Evolutionary conservation across 2,797 vertebrate species (phyloP).

Genomic region (Melopsittacus undulatus): DNA sequence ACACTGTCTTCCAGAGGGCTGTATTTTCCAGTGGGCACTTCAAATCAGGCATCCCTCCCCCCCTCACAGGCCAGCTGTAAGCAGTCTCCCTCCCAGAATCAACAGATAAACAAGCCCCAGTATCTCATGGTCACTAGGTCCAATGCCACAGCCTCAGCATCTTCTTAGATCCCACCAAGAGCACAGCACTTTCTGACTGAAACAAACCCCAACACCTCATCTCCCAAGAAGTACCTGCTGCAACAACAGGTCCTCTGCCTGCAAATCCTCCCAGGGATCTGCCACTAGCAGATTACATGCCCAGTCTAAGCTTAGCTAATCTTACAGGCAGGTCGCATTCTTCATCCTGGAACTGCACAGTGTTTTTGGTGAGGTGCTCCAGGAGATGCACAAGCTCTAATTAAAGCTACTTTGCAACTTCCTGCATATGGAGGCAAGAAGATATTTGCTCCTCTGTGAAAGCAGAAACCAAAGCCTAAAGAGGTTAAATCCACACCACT

Average conservation of each 20-base stretch:
- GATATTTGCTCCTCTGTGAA: neutral
- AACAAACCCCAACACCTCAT: neutral
- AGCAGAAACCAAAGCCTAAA: neutral
- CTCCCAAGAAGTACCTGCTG: neutral
- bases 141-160: neutral
- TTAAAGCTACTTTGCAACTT: constrained; percentile 16
- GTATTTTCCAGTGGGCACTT: constrained; percentile 38
- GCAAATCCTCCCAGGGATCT: constrained; percentile 48
- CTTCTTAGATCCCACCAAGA: neutral
- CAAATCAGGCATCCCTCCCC: neutral
- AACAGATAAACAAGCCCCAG: neutral
- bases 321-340: neutral
- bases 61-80: neutral
- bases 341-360: neutral
- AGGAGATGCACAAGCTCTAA: neutral
- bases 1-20: constrained; percentile 47
- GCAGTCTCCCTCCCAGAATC: neutral
- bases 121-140: fast-evolving
- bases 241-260: constrained; percentile 18
- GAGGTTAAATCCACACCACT: neutral
- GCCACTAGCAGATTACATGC: constrained; percentile 40
- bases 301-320: constrained; percentile 42
- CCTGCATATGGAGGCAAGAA: neutral
- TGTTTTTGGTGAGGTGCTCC: neutral
- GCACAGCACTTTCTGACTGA: neutral